Evolutionary conservation across 2,888 invertebrate species (phyloP), one percentile per base, ranked within the genome.

Genomic region (Drosophila anomalata): DNA sequence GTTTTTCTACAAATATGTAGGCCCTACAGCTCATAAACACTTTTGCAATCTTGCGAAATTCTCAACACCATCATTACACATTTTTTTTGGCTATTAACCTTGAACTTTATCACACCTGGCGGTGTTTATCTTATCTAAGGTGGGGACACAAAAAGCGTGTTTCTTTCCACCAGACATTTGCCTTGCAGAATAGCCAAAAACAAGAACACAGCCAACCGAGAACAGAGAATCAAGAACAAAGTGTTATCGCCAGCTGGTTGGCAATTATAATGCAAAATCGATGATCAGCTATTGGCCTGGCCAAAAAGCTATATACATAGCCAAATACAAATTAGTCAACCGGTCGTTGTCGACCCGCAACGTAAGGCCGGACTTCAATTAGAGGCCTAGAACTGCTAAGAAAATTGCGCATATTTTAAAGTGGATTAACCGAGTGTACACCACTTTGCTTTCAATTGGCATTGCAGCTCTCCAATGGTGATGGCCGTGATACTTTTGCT

Each of bases 401-500:
- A 20, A 9, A 54, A 87, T 83, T 86, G 73, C n/a, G 80, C 83
- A 88, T 81, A 74, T 52, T 70, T 57, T 47, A 47, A 80, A 73
- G 48, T 50, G 24, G 48, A 52, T 61, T 48, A 54, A 47, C 20
- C 26, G 8, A 63, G 36, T 51, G 31, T 24, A 36, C 33, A 33
- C n/a, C 17, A 61, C 51, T 24, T 42, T 8, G 17, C 36, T 9
- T 62, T 50, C 52, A 24, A 36, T 54, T 53, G 22, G 20, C n/a
- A n/a, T 75, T 76, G 52, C 59, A 75, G 75, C 57, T 63, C 46
- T 65, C 53, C 62, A 78, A 90, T 90, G 90, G 87, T 89, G 84
- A 91, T 91, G 91, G 91, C 90, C 79, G 85, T 91, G 79, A 86
- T 91, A 75, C 75, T 91, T 70, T 78, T 91, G 70, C 74, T 90